Base-by-base conservation (phyloP, 2,888 invertebrate genomes). In the Lepeophtheirus nordmannii region DNA sequence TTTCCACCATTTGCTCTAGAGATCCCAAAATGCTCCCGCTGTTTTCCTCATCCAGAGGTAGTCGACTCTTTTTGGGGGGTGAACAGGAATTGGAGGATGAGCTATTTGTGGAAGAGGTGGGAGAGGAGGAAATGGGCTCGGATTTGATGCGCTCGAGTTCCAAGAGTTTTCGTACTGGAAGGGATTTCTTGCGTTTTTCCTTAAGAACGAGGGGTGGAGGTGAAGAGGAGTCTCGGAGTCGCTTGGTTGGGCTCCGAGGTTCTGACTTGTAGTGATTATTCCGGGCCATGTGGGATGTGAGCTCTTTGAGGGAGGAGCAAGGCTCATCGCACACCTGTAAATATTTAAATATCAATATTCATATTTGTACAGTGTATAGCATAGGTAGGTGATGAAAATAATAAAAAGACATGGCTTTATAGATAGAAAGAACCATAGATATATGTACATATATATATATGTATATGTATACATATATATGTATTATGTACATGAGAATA, bases 271-370 rank as follows among this genome's bases (percentile, higher is more conserved):
- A 94, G 76, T 96, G 96, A 11, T 92, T 89, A 76, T 92, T 92
- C 76, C 93, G 91, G 67, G 93, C 89, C 93, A 96, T 94, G 77
- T 96, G 94, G 76, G 89, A 90, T 76, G 92, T 93, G 60, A 96
- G 82, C 74, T 93, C 94, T 76, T 94, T 94, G 72, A 94, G 80
- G 65, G 92, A 91, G 75, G 85, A 86, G 77, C 93, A 96, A 58
- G 92, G 90, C 78, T 93, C 90, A 75, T 93, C 92, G 77, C 94
- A 94, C 62, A 94, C 93, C 78, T 94, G 94, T 78, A 94, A 96
- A 30, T 30, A 30, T 5, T 5, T 30, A 30, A 5, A 7, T 30
- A 91, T 75, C 85, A 86, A 77, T 93, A 94, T 58, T 92, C 90
- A 78, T 93, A 90, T 75, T 93, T 91, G 77, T 93, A 94, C 62